These are phyloP conservation scores for Glomeris maerens DNA, from an alignment of 1,140 invertebrate genomes.

Conservation along the genomic window DNA sequence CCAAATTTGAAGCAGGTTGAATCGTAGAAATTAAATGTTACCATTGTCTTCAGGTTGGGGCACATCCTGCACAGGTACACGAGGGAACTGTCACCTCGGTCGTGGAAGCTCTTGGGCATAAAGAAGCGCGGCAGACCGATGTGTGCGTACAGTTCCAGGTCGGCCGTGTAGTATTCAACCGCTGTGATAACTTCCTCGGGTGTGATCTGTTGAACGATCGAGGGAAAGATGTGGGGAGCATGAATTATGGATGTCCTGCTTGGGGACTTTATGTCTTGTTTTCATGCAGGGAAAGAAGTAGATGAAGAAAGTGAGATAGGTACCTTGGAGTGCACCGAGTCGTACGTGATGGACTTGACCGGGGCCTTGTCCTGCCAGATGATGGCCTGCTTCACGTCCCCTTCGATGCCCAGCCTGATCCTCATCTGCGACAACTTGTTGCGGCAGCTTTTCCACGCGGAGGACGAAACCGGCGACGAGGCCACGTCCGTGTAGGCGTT, in stretches of 20 bases:
- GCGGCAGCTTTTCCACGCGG: conserved; percentile 29
- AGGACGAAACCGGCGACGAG: conserved; percentile 17
- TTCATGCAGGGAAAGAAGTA: neutral
- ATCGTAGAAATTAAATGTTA: no score
- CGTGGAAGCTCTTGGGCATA: conserved; percentile 43
- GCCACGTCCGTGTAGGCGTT: conserved; percentile 43
- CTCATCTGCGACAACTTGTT: conserved; percentile 25
- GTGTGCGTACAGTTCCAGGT: conserved; percentile 43
- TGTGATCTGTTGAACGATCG: no score
- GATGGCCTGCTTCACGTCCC: conserved; percentile 28
- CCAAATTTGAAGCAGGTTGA: no score
- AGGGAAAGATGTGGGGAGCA: no score
- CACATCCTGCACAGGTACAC: conserved; percentile 45
- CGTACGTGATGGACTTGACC: conserved; percentile 49
- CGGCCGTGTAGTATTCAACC: conserved; percentile 42
- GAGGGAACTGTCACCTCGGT: conserved; percentile 46
- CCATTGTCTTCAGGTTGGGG: conserved; percentile 46
- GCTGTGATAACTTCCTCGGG: conserved; percentile 34
- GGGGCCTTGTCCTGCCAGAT: conserved; percentile 45
- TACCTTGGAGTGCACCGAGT: conserved; percentile 46
- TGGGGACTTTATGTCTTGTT: neutral
- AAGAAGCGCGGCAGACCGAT: conserved; percentile 44
- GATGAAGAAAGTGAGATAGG: neutral
- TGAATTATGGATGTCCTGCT: no score
- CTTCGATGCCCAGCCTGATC: conserved; percentile 30